A percentile compares a stretch with the other conserved stretches of the same genome.
phyloP scores from a whole-genome alignment of 2,888 invertebrate species.

The Leucozona laternaria region DNA sequence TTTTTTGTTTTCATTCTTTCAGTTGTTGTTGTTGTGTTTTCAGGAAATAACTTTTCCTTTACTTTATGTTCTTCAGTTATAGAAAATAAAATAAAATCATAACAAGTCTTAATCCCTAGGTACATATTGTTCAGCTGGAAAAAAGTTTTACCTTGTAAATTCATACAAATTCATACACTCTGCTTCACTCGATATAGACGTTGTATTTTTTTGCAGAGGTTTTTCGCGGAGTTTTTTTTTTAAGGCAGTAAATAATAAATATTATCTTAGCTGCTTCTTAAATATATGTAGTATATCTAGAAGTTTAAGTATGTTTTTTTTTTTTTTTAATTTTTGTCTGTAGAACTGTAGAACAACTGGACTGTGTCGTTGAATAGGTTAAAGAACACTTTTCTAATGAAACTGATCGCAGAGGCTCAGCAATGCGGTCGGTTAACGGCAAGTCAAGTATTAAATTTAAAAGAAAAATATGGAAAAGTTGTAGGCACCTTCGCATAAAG shows the following conservation, averaged over 20 bases:
- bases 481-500: no score
- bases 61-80: background rate
- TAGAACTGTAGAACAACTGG: no score
- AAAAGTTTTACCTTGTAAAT: background rate
- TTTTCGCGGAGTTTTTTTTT: background rate
- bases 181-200: background rate
- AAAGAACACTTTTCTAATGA: no score
- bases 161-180: background rate
- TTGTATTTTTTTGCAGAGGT: background rate
- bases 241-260: background rate
- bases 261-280: no score
- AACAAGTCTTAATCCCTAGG: background rate
- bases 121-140: background rate
- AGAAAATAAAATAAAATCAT: background rate
- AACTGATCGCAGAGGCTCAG: no score
- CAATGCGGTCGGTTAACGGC: no score
- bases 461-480: no score
- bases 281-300: no score
- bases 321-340: no score
- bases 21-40: background rate
- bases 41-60: slow-evolving; percentile 6
- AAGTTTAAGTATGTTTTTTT: no score
- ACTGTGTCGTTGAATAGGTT: no score
- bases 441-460: no score
- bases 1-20: background rate